These are phyloP conservation scores for Zygothrica quintamaculata DNA, from an alignment of 2,888 invertebrate species.

Conservation along the genomic window DNA sequence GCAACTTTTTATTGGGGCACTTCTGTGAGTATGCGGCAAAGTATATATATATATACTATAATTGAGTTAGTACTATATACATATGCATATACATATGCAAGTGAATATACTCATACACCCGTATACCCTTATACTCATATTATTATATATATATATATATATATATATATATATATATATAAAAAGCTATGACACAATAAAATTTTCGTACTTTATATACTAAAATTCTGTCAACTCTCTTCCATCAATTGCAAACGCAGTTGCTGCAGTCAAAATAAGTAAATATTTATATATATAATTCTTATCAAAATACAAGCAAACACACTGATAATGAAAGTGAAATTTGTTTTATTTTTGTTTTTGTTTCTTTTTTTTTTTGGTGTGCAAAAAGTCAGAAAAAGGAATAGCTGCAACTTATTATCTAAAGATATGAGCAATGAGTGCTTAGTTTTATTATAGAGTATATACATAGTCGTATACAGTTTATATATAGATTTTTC, in stretches of 20 bases:
- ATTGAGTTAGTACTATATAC: slow-evolving; percentile 4
- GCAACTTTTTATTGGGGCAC: slow-evolving; percentile 41
- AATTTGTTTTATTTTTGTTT: slow-evolving; percentile 46
- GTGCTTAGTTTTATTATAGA: background rate
- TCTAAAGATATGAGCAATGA: too few relatives aligned
- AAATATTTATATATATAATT: too few relatives aligned
- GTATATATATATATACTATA: slow-evolving; percentile 11
- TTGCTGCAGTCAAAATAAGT: slow-evolving; percentile 50
- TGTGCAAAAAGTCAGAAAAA: slow-evolving; percentile 21
- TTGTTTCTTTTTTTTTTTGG: too few relatives aligned
- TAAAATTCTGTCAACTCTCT: too few relatives aligned
- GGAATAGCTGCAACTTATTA: slow-evolving; percentile 20
- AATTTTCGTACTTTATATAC: too few relatives aligned
- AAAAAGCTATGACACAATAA: slow-evolving; percentile 65
- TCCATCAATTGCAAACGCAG: slow-evolving; percentile 56
- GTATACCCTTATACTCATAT: slow-evolving; percentile 10
- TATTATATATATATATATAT: slow-evolving; percentile 6
- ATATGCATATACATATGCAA: slow-evolving; percentile 17
- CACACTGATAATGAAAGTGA: slow-evolving; percentile 74
- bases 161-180: slow-evolving; percentile 28
- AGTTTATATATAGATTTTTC: background rate
- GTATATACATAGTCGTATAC: slow-evolving; percentile 13
- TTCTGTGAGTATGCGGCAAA: slow-evolving; percentile 28
- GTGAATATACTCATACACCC: too few relatives aligned
- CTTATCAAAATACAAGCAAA: slow-evolving; percentile 60